Base-by-base conservation (phyloP, 2,888 invertebrate genomes). In the Campoplex capitator region DNA sequence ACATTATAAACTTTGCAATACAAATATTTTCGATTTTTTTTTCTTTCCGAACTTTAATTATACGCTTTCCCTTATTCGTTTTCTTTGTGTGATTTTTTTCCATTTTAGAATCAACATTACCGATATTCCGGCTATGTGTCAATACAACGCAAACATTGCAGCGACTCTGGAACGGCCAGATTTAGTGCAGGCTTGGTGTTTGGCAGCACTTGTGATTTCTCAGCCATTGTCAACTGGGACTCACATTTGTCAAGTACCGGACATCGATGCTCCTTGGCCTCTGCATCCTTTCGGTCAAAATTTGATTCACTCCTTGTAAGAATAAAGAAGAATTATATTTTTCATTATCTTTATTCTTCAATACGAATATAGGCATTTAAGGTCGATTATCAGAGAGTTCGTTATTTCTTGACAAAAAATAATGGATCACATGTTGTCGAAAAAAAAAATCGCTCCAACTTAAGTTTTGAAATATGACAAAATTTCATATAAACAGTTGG, bases 251-350 rank as follows among this genome's bases (percentile, higher is more conserved):
- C 91, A 93, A 84, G 90, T 89, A 13, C 90, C 91, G 7, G 94
- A 94, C 35, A 92, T 92, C 91, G 96, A 96, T 87, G 96, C 97
- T 92, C 97, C 97, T 75, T 98, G 98, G 97, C 95, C 96, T 4
- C 95, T 96, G 75, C 98, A 98, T 95, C 98, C 99, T 0, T 98
- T 98, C 90, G 98, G 98, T 88, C 97, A 97, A 92, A 96, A 96
- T 91, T 95, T 99, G 90, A 96, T 99, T 88, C 97, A 98, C 92
- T 97, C 98, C 2, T 95, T 99, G 98, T 98, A 95, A 96, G 97
- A 95, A 62, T 74, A 48, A 28, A 51, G 45, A 65, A 18, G 3
- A n/a, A 51, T 18, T n/a, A 51, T 51, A 7, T n/a, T 51, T 23
- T 51, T 23, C 58, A 58, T 11, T 3, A 28, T 23, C 3, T 51